phyloP scores from a whole-genome alignment of 2,888 invertebrate genomes.

The Andrena camellia region DNA sequence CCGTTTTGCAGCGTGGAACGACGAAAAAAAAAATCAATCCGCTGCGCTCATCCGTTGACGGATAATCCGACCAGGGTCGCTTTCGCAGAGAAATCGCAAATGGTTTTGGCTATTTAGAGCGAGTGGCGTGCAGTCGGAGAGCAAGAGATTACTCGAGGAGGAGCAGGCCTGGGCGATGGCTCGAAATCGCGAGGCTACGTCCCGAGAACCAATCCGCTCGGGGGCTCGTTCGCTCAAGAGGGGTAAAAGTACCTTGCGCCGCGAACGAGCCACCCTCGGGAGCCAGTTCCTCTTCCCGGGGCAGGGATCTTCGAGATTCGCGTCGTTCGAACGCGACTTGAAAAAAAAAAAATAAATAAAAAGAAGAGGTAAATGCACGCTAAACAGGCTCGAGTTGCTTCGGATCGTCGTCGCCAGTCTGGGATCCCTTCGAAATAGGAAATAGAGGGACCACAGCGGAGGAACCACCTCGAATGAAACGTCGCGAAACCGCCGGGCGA shows the following conservation, averaged over 20 bases:
- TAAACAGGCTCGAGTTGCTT: slow-evolving; percentile 41
- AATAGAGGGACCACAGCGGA: neutral
- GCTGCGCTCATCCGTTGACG: slow-evolving; percentile 62
- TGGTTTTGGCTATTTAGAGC: slow-evolving; percentile 67
- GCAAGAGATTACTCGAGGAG: slow-evolving; percentile 56
- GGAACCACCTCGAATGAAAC: neutral
- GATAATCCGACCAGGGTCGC: slow-evolving; percentile 73
- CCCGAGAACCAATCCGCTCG: slow-evolving; percentile 12
- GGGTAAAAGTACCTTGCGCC: neutral
- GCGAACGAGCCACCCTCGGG: neutral
- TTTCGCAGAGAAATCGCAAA: slow-evolving; percentile 63
- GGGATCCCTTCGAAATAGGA: slow-evolving; percentile 4
- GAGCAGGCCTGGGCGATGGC: slow-evolving; percentile 45
- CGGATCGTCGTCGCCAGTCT: slow-evolving; percentile 30
- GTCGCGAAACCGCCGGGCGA: neutral
- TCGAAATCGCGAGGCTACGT: slow-evolving; percentile 30
- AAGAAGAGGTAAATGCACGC: slow-evolving; percentile 38
- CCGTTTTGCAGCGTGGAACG: slow-evolving; percentile 28
- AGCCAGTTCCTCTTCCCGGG: neutral
- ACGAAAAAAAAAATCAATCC: slow-evolving; percentile 37
- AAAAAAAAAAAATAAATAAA: slow-evolving; percentile 31
- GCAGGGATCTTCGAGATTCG: slow-evolving; percentile 34
- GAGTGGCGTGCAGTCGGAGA: slow-evolving; percentile 70
- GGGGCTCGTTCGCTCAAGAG: slow-evolving; percentile 5
- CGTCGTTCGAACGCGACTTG: slow-evolving; percentile 50